Percentiles rank a stretch among this genome's conserved stretches.
phyloP scores from a whole-genome alignment of 2,113 vertebrate genomes.

The Phyllostomus discolor region DNA sequence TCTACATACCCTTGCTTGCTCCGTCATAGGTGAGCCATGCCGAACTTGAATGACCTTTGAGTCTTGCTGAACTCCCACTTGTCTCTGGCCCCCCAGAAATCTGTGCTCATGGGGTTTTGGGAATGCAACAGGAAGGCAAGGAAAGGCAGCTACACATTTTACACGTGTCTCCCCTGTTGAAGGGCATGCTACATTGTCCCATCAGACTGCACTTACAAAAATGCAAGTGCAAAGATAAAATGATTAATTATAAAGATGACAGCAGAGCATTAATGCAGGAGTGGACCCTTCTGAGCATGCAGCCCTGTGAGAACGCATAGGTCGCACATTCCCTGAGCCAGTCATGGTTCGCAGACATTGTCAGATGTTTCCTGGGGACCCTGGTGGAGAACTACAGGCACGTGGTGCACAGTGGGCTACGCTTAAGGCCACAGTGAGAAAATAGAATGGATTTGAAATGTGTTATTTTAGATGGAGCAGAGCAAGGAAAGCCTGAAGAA shows the following conservation, averaged over 20 bases:
- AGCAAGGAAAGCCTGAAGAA: background rate
- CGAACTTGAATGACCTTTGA: background rate
- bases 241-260: background rate
- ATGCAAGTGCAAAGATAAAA: background rate
- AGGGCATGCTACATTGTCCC: fast-evolving
- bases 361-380: background rate
- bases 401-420: background rate
- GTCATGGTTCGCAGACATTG: background rate
- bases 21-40: too few species aligned
- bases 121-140: background rate
- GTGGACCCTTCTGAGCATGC: fast-evolving
- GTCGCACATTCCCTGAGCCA: background rate
- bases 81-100: background rate
- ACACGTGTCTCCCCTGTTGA: background rate
- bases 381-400: background rate
- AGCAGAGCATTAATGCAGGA: background rate
- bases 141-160: fast-evolving
- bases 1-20: fast-evolving
- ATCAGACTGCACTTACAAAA: background rate
- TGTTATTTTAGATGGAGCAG: background rate
- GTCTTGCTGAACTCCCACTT: background rate
- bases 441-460: background rate
- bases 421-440: background rate
- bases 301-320: too few species aligned
- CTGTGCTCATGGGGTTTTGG: fast-evolving